Base-by-base conservation (phyloP, 2,797 vertebrate species). In the Clarias pachynema region DNA sequence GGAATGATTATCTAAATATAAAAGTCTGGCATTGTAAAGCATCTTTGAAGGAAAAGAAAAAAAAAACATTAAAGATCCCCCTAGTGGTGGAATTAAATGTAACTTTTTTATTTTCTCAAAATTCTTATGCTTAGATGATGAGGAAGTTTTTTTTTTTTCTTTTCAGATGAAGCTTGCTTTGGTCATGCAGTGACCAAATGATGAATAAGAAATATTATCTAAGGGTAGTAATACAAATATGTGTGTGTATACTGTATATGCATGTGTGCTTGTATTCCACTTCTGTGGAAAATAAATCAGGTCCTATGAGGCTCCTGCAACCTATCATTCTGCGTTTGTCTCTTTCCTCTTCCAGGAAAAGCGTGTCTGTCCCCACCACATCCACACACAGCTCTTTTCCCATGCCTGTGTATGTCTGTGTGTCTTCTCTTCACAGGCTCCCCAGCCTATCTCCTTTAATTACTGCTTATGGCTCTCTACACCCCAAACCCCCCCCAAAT, bases 251-350 rank as follows among this genome's bases (percentile, higher is more conserved):
- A n/a, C 26, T 16, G 80, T 86, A 66, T 85, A 78, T 86, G 79
- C 81, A 82, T 83, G 24, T 66, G 26, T 66, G 62, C 29, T 18
- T 65, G 37, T 6, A 5, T 63, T 24, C 83, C 78, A 70, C 31
- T 72, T 89, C 72, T 82, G 82, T 95, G 94, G 66, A 94, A 49
- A 94, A 85, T 93, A 92, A 93, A 94, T 91, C 95, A 94, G 95
- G 94, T 95, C 96, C 95, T 88, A 82, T 96, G 94, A 92, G 94
- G 96, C 94, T 95, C 95, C 93, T 93, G 90, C 91, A 95, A 94
- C 94, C 95, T 94, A 95, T 95, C 95, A 88, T 90, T 88, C 95
- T 91, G 94, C 93, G 93, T 94, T 95, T 95, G 95, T 94, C 95
- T 94, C 49, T 14, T 53, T 53, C 93, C 92, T 92, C 92, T 93